Percentiles rank a stretch among this genome's conserved stretches.
Conservation (phyloP, 2,888 invertebrate species). For the Hypsopygia costalis region DNA sequence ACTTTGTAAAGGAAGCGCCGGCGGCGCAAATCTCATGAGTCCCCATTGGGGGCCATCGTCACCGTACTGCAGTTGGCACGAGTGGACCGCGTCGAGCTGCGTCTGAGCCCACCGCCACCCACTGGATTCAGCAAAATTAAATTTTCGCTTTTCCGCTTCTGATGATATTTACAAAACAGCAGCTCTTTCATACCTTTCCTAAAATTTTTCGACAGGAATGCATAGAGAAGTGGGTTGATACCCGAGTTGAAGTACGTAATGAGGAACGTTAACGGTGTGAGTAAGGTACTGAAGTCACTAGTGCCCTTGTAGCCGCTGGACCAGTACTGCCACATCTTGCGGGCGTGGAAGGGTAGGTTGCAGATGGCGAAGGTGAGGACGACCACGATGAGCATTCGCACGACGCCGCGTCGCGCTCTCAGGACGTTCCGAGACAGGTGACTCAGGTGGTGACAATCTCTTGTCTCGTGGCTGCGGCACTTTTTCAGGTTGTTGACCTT, state of each 20-base stretch:
- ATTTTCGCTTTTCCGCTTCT: slow-evolving; percentile 63
- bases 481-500: slow-evolving; percentile 52
- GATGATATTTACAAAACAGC: slow-evolving; percentile 80
- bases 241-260: slow-evolving; percentile 94
- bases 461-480: slow-evolving; percentile 56
- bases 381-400: slow-evolving; percentile 93
- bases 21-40: slow-evolving; percentile 69
- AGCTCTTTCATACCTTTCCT: slow-evolving; percentile 92
- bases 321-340: slow-evolving; percentile 94
- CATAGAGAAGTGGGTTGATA: slow-evolving; percentile 94
- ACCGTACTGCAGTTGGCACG: slow-evolving; percentile 78
- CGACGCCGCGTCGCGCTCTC: slow-evolving; percentile 90
- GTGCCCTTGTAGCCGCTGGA: slow-evolving; percentile 84
- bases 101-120: slow-evolving; percentile 56
- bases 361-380: slow-evolving; percentile 94
- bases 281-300: slow-evolving; percentile 86
- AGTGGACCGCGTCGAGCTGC: slow-evolving; percentile 76
- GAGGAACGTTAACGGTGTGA: slow-evolving; percentile 93
- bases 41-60: slow-evolving; percentile 72
- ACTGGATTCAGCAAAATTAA: slow-evolving; percentile 67
- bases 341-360: slow-evolving; percentile 93
- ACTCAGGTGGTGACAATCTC: slow-evolving; percentile 82
- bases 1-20: slow-evolving; percentile 65
- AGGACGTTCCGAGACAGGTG: slow-evolving; percentile 88
- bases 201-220: slow-evolving; percentile 90